A percentile compares a stretch with the other conserved stretches of the same genome.
Evolutionary conservation across 2,888 invertebrate species (phyloP).

Genomic region (Didymodactylos carnosus): DNA sequence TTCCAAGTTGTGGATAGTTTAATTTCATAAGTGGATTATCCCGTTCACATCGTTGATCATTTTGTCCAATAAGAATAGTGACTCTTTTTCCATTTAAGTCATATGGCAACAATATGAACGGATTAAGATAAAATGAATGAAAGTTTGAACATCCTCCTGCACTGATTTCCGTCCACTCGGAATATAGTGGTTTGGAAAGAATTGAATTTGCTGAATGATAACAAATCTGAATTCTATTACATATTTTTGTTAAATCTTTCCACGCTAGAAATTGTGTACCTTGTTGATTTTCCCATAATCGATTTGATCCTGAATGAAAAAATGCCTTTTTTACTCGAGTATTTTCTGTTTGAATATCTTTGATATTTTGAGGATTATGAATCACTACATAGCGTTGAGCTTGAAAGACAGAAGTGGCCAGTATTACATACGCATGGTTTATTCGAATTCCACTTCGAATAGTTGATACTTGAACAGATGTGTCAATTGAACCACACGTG

Average conservation of each 20-base stretch:
- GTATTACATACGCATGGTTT: neutral
- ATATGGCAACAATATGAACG: neutral
- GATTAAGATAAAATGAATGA: neutral
- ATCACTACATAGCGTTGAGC: neutral
- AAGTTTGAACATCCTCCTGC: neutral
- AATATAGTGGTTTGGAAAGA: neutral
- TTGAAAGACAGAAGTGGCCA: neutral
- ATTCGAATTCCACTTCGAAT: neutral
- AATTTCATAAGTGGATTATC: neutral
- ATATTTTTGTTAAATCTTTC: neutral
- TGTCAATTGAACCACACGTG: neutral
- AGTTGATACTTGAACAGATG: neutral
- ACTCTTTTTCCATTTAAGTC: neutral
- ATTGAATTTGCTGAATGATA: neutral
- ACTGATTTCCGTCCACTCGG: neutral
- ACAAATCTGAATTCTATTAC: neutral
- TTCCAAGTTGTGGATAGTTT: neutral
- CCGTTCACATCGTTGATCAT: neutral
- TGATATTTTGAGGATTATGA: neutral
- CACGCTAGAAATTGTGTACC: neutral
- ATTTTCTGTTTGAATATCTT: neutral
- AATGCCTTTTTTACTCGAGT: neutral
- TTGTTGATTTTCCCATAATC: neutral
- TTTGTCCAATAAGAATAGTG: neutral
- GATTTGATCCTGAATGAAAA: neutral